Evolutionary conservation across 2,113 vertebrate genomes (phyloP).

Genomic region (Nibea albiflora): DNA sequence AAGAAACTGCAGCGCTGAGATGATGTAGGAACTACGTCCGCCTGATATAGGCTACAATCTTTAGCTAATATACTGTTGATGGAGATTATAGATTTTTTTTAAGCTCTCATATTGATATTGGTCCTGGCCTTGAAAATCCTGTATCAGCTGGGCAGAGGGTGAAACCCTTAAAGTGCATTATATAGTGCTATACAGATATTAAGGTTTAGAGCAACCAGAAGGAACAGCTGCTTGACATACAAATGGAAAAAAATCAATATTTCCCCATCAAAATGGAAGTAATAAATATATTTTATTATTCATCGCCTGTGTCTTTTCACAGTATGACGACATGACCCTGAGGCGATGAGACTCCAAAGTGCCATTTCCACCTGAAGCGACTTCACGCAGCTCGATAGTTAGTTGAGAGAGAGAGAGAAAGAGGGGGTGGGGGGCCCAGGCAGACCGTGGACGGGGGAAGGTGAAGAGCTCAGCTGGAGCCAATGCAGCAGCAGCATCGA

Average conservation of each 20-base stretch:
- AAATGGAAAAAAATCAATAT: not conserved
- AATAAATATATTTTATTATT: not conserved
- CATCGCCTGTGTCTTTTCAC: conserved; percentile 13
- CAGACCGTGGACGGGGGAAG: conserved; percentile 81
- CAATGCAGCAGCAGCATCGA: conserved; percentile 99
- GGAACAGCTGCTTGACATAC: not conserved
- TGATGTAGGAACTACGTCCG: not conserved
- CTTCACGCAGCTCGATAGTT: conserved; percentile 34
- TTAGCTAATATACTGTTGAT: not conserved
- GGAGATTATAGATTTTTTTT: not conserved
- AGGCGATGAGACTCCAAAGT: conserved; percentile 70
- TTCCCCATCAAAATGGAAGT: not conserved
- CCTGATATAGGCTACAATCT: not conserved
- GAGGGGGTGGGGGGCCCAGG: conserved; percentile 51
- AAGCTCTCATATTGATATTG: not conserved
- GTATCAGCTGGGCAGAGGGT: not conserved
- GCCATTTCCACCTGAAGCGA: conserved; percentile 54
- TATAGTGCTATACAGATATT: not conserved
- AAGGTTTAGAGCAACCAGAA: not conserved
- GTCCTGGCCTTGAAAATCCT: not conserved
- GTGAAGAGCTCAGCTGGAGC: conserved; percentile 89
- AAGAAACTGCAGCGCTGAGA: not conserved
- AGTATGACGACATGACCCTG: conserved; percentile 64
- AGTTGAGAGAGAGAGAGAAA: conserved; percentile 36
- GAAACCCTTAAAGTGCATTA: not conserved